Percentiles rank a stretch among this genome's conserved stretches.
Evolutionary conservation across 2,113 vertebrate genomes (phyloP).

Genomic region (Arizona elegans): DNA sequence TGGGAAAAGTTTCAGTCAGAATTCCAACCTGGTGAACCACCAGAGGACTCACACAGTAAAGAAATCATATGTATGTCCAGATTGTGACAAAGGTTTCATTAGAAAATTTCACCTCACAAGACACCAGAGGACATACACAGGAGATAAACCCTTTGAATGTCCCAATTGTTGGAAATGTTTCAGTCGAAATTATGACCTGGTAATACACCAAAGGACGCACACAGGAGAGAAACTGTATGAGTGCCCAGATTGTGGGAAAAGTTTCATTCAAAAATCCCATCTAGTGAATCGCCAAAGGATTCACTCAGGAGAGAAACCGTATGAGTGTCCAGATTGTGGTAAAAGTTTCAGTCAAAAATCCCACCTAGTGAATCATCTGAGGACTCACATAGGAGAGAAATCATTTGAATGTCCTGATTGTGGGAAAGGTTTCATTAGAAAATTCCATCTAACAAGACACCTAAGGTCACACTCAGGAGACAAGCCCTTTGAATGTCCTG

Average conservation of each 20-base stretch:
- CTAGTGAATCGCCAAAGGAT: background rate
- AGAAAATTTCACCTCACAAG: background rate
- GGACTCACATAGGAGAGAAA: too few species aligned
- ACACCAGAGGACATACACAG: background rate
- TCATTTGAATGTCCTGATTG: too few species aligned
- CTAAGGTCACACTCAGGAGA: too few species aligned
- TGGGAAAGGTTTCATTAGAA: too few species aligned
- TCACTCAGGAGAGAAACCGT: background rate
- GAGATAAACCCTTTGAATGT: background rate
- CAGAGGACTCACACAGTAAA: background rate
- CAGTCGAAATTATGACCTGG: background rate
- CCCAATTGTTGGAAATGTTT: background rate
- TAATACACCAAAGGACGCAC: background rate
- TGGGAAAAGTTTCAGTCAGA: background rate
- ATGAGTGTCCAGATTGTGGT: background rate
- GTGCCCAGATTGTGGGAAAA: background rate
- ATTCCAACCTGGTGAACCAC: background rate
- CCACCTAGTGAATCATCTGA: too few species aligned
- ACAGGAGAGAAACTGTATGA: background rate
- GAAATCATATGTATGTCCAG: background rate
- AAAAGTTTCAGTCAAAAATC: too few species aligned
- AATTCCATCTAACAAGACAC: too few species aligned
- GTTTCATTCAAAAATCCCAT: background rate
- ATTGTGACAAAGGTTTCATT: background rate
- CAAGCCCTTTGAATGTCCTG: too few species aligned